Base-by-base conservation (phyloP, 1,140 invertebrate genomes). In the Bombus waltoni region DNA sequence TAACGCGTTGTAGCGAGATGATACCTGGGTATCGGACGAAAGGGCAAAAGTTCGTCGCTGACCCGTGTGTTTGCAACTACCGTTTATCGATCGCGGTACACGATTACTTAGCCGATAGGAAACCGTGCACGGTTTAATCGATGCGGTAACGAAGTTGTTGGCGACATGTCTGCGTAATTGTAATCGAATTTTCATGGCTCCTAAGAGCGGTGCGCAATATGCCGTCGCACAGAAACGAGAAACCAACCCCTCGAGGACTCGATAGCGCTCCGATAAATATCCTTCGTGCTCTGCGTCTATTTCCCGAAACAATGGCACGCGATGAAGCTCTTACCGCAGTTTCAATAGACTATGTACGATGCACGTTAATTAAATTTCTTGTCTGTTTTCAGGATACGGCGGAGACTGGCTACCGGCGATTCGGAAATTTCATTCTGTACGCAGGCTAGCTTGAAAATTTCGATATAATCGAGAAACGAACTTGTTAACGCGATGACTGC, bases 321-420 rank as follows among this genome's bases (percentile, higher is more conserved):
- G 75, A 83, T 78, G 53, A 42, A 66, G 57, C 18, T 40, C 42
- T 57, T 42, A 71, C 38, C 38, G 40, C 9, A 5, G 40, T 80
- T 81, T 85, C 72, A 44, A 71, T 71, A 53, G 40, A 53, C 38
- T 65, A 38, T n/a, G 57, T 32, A 66, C 1, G 42, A 32, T 18
- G 40, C 2, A 28, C 44, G 79, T 86, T 87, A 79, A 84, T 87
- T 83, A 68, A 87, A 78, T 72, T 77, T 53, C 47, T 53, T 53
- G 18, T 53, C 47, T 57, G 65, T 77, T 72, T 25, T n/a, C 32
- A 74, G 40, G 28, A 70, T 70, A 18, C 18, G 6, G 47, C 47
- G 0, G 47, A 1, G 47, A 53, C 47, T 22, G 18, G 18, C 18
- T 53, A 8, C 0, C 8, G 47, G 18, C 0, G 1, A 53, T 53